Percentiles rank a stretch among this genome's conserved stretches.
Conservation (phyloP, 2,113 vertebrate species). For the Riparia riparia region DNA sequence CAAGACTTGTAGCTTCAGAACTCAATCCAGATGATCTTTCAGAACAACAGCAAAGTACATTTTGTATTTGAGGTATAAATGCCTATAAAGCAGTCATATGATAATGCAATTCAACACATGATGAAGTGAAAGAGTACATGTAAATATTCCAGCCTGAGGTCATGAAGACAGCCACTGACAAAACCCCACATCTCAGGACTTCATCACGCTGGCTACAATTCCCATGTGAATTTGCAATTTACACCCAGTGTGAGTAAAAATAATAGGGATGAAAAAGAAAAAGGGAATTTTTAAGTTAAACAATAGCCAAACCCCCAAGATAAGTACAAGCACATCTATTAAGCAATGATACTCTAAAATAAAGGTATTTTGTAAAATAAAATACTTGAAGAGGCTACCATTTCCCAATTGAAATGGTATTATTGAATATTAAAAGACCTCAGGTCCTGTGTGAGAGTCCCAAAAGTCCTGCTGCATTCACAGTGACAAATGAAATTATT, state of each 20-base stretch:
- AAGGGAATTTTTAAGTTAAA: background rate
- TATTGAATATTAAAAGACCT: background rate
- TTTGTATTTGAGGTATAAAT: background rate
- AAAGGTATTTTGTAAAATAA: background rate
- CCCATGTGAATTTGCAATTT: background rate
- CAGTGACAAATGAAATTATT: background rate
- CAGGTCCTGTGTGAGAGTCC: background rate
- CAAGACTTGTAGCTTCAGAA: background rate
- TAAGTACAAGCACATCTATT: background rate
- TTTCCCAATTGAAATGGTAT: background rate
- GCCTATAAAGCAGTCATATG: background rate
- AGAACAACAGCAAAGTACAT: background rate
- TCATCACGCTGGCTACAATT: background rate
- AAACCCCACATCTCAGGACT: background rate
- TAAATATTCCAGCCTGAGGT: background rate
- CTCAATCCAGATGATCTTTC: background rate
- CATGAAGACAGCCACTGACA: background rate
- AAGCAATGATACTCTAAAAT: background rate
- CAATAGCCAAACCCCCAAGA: fast-evolving
- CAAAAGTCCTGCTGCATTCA: background rate
- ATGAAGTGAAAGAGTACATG: background rate
- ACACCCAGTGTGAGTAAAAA: background rate
- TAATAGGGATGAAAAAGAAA: fast-evolving
- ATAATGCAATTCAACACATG: background rate
- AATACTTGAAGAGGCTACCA: background rate